Percentiles rank a stretch among this genome's conserved stretches.
phyloP scores from a whole-genome alignment of 2,888 invertebrate species.

The Drosophila prolongata region DNA sequence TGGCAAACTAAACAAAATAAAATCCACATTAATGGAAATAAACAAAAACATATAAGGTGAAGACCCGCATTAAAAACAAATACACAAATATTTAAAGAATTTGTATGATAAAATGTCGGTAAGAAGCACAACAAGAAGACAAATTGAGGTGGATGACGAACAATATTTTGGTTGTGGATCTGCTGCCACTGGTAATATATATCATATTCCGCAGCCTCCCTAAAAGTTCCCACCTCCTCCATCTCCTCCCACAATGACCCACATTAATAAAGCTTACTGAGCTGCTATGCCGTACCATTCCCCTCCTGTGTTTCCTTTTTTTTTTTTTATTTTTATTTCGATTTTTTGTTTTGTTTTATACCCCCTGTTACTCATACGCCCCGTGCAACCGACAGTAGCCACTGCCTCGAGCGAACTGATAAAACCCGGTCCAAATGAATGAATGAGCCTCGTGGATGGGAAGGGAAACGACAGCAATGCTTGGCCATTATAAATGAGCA shows the following conservation, averaged over 20 bases:
- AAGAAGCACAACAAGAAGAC: slow-evolving; percentile 1
- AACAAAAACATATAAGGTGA: neutral
- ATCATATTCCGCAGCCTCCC: slow-evolving; percentile 10
- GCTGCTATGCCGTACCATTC: slow-evolving; percentile 1
- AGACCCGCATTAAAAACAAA: neutral
- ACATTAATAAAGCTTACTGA: slow-evolving; percentile 69
- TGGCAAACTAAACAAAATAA: neutral
- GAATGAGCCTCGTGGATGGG: slow-evolving; percentile 12
- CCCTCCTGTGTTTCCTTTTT: slow-evolving; percentile 10
- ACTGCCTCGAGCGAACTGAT: slow-evolving; percentile 25
- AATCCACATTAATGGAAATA: too few species aligned
- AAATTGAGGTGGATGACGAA: slow-evolving; percentile 19
- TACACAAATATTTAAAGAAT: neutral
- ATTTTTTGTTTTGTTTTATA: neutral
- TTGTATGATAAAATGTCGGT: neutral
- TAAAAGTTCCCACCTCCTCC: slow-evolving; percentile 2
- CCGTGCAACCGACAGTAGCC: slow-evolving; percentile 60
- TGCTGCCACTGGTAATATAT: slow-evolving; percentile 5
- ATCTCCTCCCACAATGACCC: slow-evolving; percentile 25
- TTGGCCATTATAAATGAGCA: slow-evolving; percentile 69
- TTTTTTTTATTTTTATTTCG: neutral
- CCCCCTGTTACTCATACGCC: slow-evolving; percentile 64
- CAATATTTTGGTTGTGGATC: neutral
- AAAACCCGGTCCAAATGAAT: slow-evolving; percentile 41
- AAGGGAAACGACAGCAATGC: slow-evolving; percentile 28